A percentile compares a stretch with the other conserved stretches of the same genome.
phyloP scores from a whole-genome alignment of 2,888 invertebrate genomes.

The Microdon myrmicae region DNA sequence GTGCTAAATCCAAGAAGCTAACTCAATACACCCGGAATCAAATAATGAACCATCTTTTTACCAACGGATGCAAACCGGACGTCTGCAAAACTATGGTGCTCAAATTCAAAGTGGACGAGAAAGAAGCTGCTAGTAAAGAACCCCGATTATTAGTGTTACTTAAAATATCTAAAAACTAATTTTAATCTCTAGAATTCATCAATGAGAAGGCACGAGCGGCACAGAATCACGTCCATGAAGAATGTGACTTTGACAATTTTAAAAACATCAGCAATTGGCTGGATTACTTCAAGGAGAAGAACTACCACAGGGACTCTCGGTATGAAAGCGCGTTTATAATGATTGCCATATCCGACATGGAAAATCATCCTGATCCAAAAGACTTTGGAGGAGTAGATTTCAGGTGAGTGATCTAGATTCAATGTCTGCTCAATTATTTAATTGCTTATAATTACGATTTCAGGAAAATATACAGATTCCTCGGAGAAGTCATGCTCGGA shows the following conservation, averaged over 20 bases:
- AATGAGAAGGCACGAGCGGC: constrained; percentile 53
- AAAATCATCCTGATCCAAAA: constrained; percentile 54
- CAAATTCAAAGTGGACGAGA: constrained; percentile 17
- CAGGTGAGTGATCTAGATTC: constrained; percentile 28
- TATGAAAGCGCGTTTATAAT: constrained; percentile 59
- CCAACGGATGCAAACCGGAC: constrained; percentile 25
- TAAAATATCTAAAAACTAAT: neutral
- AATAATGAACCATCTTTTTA: constrained; percentile 31
- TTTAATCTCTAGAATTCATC: constrained; percentile 55
- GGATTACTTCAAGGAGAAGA: constrained; percentile 53
- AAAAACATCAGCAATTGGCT: constrained; percentile 60
- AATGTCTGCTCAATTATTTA: neutral
- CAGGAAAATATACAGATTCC: constrained; percentile 60
- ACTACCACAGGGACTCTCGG: constrained; percentile 53
- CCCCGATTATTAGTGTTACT: neutral
- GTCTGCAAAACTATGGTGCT: constrained; percentile 9
- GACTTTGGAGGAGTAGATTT: constrained; percentile 42
- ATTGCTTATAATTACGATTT: constrained; percentile 1
- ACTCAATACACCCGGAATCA: constrained; percentile 31
- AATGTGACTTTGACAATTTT: constrained; percentile 58
- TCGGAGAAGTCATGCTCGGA: constrained; percentile 60
- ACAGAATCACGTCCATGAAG: constrained; percentile 55
- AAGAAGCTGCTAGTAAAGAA: constrained; percentile 22
- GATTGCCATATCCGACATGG: constrained; percentile 57
- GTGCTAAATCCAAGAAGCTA: too few species aligned